Evolutionary conservation across 2,888 invertebrate genomes (phyloP), one percentile per base, ranked within the genome.

Genomic region (Poecilobothrus nobilitatus): DNA sequence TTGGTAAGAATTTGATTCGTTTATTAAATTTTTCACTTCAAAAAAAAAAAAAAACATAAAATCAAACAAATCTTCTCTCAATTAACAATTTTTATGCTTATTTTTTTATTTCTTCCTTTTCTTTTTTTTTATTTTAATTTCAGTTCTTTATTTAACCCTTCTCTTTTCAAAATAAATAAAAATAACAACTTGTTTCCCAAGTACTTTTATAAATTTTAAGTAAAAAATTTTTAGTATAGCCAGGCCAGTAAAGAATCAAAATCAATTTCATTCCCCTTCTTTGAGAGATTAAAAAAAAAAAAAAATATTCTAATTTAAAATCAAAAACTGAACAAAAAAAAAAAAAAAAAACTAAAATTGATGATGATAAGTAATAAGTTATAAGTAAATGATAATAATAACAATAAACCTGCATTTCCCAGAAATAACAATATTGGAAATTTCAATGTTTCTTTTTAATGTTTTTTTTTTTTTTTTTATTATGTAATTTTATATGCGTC

Each of bases 371-470:
- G 41, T 53, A 53, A 53, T 53, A 53, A 53, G 27, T 27, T 27
- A 27, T 27, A 27, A 53, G 12, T 53, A 53, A 37, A 15, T 53
- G 6, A 53, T 53, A 53, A 44, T 44, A 44, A 12, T 37, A 53
- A 53, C 53, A 53, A 53, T 53, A 18, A 53, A 53, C 53, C 53
- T 53, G 53, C 53, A 53, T 53, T 53, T 53, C 9, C 53, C 53
- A 53, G 2, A 18, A 53, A 18, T 18, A 18, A 53, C 18, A 53
- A 18, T 4, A 27, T 27, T 27, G 27, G 27, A 27, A 27, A 27
- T 27, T 27, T 27, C 27, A 27, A 27, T 27, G 27, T 27, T 27
- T 27, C 27, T 2, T 27, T 27, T n/a, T n/a, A n/a, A n/a, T n/a
- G n/a, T n/a, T n/a, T n/a, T n/a, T n/a, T n/a, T n/a, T n/a, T n/a